phyloP scores from a whole-genome alignment of 2,113 vertebrate species.

The Cynoglossus semilaevis region DNA sequence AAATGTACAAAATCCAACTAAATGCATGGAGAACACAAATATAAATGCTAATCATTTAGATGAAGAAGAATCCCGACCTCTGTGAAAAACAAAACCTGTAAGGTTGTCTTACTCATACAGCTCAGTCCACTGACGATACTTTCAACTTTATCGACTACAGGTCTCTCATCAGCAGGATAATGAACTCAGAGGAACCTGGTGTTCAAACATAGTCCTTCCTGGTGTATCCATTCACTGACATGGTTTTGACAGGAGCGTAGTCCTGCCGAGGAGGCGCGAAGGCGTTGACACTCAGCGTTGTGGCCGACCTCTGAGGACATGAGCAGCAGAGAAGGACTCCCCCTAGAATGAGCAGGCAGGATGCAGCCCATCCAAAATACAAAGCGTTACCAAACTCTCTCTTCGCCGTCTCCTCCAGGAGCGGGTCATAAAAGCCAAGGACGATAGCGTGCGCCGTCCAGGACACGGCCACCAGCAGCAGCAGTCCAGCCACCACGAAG shows the following conservation, averaged over 20 bases:
- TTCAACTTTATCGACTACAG: not conserved
- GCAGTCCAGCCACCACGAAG: conserved; percentile 67
- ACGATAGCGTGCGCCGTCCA: conserved; percentile 79
- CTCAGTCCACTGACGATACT: not conserved
- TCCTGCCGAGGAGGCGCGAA: conserved; percentile 40
- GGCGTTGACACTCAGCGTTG: conserved; percentile 1
- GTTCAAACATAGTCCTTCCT: conserved; percentile 78
- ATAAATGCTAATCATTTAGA: no score
- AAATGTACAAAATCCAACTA: no score
- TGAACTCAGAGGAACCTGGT: no score
- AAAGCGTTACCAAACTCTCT: conserved; percentile 80
- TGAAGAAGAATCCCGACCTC: no score
- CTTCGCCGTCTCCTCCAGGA: conserved; percentile 77
- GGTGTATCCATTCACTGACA: conserved; percentile 61
- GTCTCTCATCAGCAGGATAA: not conserved
- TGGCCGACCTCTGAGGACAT: conserved; percentile 48
- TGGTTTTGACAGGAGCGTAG: conserved; percentile 65
- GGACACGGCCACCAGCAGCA: conserved; percentile 76
- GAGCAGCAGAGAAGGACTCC: conserved; percentile 77
- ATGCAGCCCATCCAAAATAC: conserved; percentile 80
- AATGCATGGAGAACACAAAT: no score
- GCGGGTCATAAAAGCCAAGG: conserved; percentile 73
- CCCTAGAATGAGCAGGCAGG: conserved; percentile 74
- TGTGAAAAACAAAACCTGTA: no score
- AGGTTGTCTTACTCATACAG: no score